Evolutionary conservation across 2,113 vertebrate species (phyloP), one percentile per base, ranked within the genome.

Genomic region (Addax nasomaculatus): DNA sequence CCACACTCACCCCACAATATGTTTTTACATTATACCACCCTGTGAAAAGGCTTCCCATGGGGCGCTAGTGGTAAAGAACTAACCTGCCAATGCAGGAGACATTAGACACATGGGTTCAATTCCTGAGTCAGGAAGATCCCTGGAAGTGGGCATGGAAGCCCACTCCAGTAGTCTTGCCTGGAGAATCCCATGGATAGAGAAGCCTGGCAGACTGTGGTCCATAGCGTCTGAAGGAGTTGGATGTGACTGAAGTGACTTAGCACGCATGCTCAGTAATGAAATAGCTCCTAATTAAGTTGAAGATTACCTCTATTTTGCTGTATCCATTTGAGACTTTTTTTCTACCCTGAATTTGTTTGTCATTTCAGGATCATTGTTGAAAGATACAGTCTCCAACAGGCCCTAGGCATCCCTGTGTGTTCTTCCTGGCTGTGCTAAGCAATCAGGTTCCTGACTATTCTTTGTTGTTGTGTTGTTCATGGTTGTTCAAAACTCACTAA

Each of bases 231-330:
- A 76, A 76, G 36, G 36, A 43, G 36, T 7, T 43, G 23, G 12
- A 43, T 1, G 0, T 0, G 0, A 27, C 39, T 76, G 39, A 76
- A 76, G 23, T 1, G 0, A 76, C 23, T 43, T 43, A 43, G 39
- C 70, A 43, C 0, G 0, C 12, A 27, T 27, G 70, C 70, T 27
- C 39, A 43, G 21, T 76, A 14, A 76, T 27, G 25, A 64, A 88
- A 90, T 15, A n/a, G 3, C 3, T 91, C 11, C 47, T 80, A 36
- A 78, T 89, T 6, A 7, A 30, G 5, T 81, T 93, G 84, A 30
- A 13, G 7, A 43, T 94, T 30, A 70, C n/a, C 9, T 80, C 43
- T 17, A 85, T 73, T 89, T 96, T 53, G 6, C 47, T 92, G 86
- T 58, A 49, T 81, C 7, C 14, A 53, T 55, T 85, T 83, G 30